A percentile compares a stretch with the other conserved stretches of the same genome.
These are phyloP conservation scores for Zele albiditarsus DNA, from an alignment of 2,888 invertebrate species.

Conservation along the genomic window DNA sequence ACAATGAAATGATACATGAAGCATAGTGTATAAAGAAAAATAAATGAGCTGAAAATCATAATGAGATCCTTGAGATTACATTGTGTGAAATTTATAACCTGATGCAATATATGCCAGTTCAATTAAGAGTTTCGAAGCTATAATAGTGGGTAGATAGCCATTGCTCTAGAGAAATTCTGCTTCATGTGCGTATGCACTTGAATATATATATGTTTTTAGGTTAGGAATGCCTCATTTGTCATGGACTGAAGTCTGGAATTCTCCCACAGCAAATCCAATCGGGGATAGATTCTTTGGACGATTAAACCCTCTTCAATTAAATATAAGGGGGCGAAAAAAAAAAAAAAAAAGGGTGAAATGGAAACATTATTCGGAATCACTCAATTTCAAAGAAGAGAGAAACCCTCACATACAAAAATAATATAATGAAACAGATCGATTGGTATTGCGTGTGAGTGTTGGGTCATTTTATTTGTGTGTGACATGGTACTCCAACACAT, in stretches of 20 bases:
- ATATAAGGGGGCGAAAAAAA: neutral
- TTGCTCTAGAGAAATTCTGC: neutral
- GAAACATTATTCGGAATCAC: slow-evolving; percentile 2
- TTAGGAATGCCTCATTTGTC: slow-evolving; percentile 12
- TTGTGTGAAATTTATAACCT: neutral
- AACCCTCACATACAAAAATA: neutral
- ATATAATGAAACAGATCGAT: neutral
- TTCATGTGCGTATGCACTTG: neutral
- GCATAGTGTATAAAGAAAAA: neutral
- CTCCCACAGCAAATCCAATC: neutral
- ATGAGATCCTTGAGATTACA: neutral
- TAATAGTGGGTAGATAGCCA: neutral
- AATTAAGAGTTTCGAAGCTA: neutral
- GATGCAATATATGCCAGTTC: neutral
- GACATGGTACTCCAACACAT: neutral
- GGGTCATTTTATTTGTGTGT: neutral
- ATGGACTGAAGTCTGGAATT: slow-evolving; percentile 2
- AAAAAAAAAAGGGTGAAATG: neutral
- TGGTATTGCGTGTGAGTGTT: neutral
- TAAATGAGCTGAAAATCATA: neutral
- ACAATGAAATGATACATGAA: neutral
- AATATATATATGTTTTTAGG: neutral
- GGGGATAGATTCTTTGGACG: neutral
- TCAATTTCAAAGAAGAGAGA: neutral
- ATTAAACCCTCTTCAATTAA: slow-evolving; percentile 12